These are phyloP conservation scores for Lobophora halterata DNA, from an alignment of 2,888 invertebrate genomes.

Conservation along the genomic window DNA sequence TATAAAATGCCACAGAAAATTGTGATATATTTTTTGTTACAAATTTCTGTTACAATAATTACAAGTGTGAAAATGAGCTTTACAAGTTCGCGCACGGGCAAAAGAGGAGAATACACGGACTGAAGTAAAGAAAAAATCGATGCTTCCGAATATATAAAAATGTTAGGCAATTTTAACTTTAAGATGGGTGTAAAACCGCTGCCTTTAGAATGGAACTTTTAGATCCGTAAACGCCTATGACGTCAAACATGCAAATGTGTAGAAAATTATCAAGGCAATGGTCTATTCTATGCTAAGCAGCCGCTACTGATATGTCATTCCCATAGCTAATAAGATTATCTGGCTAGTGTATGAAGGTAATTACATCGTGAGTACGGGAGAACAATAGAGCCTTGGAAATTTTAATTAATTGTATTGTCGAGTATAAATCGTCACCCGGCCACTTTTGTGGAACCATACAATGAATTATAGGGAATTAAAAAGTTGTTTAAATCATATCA, in stretches of 20 bases:
- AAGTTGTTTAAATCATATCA: no score
- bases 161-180: no score
- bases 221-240: constrained; percentile 15
- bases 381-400: constrained; percentile 27
- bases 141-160: no score
- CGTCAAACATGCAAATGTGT: constrained; percentile 37
- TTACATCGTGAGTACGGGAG: constrained; percentile 25
- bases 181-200: not conserved
- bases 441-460: no score
- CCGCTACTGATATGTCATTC: constrained; percentile 46
- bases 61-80: no score
- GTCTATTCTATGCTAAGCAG: constrained; percentile 53
- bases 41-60: no score
- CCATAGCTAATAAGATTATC: constrained; percentile 49
- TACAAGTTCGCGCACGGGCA: no score
- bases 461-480: no score
- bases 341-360: constrained; percentile 35
- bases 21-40: constrained; percentile 6
- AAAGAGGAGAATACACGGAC: no score
- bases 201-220: not conserved
- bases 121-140: no score
- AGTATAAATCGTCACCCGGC: no score
- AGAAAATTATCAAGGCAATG: constrained; percentile 47
- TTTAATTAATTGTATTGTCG: constrained; percentile 2
- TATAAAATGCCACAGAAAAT: constrained; percentile 12